These are phyloP conservation scores for Polypedilum vanderplanki DNA, from an alignment of 1,140 invertebrate species.

Conservation along the genomic window DNA sequence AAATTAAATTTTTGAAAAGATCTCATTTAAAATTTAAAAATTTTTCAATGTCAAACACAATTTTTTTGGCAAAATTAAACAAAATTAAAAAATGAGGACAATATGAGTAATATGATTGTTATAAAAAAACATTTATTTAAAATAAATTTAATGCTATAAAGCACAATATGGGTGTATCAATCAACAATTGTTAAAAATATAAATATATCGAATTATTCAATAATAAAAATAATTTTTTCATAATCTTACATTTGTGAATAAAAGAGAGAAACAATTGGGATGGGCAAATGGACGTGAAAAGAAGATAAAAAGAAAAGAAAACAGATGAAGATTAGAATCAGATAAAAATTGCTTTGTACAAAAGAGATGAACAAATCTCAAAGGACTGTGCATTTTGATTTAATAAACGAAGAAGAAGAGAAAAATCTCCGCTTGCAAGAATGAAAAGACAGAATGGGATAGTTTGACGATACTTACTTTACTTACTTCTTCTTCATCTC, in stretches of 20 bases:
- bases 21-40: no score
- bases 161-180: slow-evolving; percentile 15
- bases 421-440: no score
- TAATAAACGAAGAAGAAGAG: slow-evolving; percentile 7
- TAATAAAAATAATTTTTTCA: not conserved
- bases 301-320: not conserved
- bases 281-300: slow-evolving; percentile 23
- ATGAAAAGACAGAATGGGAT: not conserved
- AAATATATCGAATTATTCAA: not conserved
- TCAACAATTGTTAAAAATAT: not conserved
- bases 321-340: not conserved
- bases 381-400: slow-evolving; percentile 25
- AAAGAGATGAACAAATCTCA: not conserved
- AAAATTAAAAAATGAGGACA: no score
- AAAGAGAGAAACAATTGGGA: not conserved
- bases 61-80: no score
- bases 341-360: no score
- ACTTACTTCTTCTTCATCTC: no score
- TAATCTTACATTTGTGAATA: not conserved
- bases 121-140: not conserved
- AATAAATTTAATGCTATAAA: not conserved
- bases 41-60: no score
- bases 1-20: no score
- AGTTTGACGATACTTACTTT: not conserved
- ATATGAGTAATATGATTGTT: slow-evolving; percentile 9